A percentile compares a stretch with the other conserved stretches of the same genome.
phyloP scores from a whole-genome alignment of 2,888 invertebrate genomes.

The Eutolmus rufibarbis region DNA sequence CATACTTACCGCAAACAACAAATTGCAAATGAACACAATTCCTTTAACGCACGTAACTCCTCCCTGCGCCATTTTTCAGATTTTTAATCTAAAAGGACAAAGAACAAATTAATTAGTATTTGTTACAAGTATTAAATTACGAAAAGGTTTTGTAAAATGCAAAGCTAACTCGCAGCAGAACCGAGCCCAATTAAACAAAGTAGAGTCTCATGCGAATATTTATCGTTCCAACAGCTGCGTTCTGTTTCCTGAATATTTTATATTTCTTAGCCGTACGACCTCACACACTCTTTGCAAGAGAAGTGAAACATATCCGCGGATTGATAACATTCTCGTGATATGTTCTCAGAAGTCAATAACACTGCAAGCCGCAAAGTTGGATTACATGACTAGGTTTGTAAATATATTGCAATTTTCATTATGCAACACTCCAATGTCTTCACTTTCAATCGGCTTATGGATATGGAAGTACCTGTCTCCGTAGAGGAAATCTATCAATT shows the following conservation, averaged over 20 bases:
- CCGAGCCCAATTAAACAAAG: neutral
- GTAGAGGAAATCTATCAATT: neutral
- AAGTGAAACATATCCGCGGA: neutral
- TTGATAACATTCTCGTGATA: neutral
- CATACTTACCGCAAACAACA: slow-evolving; percentile 83
- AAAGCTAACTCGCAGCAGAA: neutral
- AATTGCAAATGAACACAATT: slow-evolving; percentile 85
- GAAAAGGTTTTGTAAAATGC: neutral
- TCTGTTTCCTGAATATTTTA: neutral
- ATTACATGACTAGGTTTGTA: slow-evolving; percentile 11
- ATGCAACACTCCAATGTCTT: neutral
- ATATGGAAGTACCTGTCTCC: slow-evolving; percentile 1
- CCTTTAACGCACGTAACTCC: slow-evolving; percentile 90
- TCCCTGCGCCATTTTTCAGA: slow-evolving; percentile 64
- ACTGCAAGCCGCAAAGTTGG: neutral
- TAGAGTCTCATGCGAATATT: neutral
- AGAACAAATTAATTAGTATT: neutral
- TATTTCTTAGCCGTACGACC: neutral
- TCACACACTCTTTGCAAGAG: neutral
- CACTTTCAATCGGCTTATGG: neutral
- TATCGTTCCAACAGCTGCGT: neutral
- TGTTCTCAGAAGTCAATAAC: slow-evolving; percentile 5
- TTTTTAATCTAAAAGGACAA: neutral
- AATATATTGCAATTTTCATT: neutral
- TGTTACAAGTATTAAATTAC: neutral